Conservation (phyloP, 2,113 vertebrate species). For the Hiodon alosoides region DNA sequence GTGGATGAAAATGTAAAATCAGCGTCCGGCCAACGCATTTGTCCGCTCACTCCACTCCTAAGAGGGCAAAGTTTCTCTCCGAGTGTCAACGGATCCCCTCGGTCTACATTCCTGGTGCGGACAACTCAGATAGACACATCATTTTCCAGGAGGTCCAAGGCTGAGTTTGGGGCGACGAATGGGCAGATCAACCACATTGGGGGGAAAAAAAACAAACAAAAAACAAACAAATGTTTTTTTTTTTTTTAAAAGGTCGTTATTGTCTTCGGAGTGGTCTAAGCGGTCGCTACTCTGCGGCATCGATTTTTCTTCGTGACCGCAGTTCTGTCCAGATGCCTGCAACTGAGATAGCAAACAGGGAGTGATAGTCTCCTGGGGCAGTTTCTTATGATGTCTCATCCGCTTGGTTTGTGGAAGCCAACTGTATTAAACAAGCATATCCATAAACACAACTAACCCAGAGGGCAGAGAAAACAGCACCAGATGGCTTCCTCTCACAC, state of each 20-base stretch:
- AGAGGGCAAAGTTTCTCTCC: slow-evolving; percentile 11
- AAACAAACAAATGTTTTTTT: no score
- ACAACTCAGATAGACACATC: slow-evolving; percentile 27
- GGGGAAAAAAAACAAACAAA: background rate
- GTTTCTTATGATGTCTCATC: slow-evolving; percentile 13
- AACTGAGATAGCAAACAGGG: background rate
- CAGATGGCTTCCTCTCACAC: background rate
- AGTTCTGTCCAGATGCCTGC: slow-evolving; percentile 13
- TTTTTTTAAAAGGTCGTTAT: background rate
- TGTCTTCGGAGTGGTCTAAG: no score
- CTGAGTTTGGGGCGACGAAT: background rate
- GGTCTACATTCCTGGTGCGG: slow-evolving; percentile 19
- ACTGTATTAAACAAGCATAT: slow-evolving; percentile 18
- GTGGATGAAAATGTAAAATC: background rate
- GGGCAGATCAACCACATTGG: background rate
- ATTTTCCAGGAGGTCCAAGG: slow-evolving; percentile 10
- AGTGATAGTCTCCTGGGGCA: slow-evolving; percentile 3
- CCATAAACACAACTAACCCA: background rate
- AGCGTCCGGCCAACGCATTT: background rate
- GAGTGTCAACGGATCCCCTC: background rate
- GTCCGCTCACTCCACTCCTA: no score
- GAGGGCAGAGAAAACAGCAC: background rate
- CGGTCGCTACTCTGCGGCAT: no score
- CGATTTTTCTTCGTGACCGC: background rate
- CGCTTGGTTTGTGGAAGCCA: slow-evolving; percentile 18